These are phyloP conservation scores for Teleopsis dalmanni DNA, from an alignment of 1,140 invertebrate species.

Conservation along the genomic window DNA sequence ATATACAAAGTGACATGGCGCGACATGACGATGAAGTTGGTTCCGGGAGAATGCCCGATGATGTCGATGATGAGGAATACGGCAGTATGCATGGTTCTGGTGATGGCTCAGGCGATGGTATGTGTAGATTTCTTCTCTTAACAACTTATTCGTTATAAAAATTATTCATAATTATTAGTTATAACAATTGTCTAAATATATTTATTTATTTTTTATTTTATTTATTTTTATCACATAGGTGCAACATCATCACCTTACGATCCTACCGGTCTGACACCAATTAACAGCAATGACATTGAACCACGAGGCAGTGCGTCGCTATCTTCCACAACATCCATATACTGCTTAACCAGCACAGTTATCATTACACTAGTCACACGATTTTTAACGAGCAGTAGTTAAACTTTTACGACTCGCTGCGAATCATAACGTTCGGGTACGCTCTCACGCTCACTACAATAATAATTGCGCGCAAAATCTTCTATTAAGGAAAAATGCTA, in stretches of 20 bases:
- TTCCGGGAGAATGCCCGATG: conserved; percentile 23
- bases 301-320: conserved; percentile 12
- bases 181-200: neutral
- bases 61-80: conserved; percentile 39
- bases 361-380: conserved; percentile 33
- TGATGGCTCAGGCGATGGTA: conserved; percentile 41
- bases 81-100: conserved; percentile 28
- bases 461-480: no score
- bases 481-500: no score
- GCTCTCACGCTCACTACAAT: no score
- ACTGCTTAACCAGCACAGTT: neutral
- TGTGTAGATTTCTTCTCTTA: conserved; percentile 2
- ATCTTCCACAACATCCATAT: neutral
- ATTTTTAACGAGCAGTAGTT: conserved; percentile 28
- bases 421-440: no score
- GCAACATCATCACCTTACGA: conserved; percentile 19
- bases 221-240: conserved; percentile 15
- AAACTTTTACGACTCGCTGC: no score
- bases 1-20: conserved; percentile 42
- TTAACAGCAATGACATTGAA: conserved; percentile 19
- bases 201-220: neutral
- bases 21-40: conserved; percentile 36
- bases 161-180: neutral
- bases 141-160: neutral
- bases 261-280: conserved; percentile 15